Percentiles rank a stretch among this genome's conserved stretches.
Evolutionary conservation across 2,888 invertebrate species (phyloP).

Genomic region (Calameuta pallipes): DNA sequence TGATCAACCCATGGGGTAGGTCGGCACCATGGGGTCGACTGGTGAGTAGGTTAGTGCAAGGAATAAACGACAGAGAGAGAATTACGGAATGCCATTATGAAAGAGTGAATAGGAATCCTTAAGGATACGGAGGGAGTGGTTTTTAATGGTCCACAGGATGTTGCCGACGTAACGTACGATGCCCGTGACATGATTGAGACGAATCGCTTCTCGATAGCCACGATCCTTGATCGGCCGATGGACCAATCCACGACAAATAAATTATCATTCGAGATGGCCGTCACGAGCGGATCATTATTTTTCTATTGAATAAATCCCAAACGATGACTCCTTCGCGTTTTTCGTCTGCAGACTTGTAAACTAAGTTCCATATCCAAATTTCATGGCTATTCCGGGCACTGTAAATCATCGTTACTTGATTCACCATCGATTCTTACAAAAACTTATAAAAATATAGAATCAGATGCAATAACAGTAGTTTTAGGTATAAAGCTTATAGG

Average conservation of each 20-base stretch:
- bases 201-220: slow-evolving; percentile 31
- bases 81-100: background rate
- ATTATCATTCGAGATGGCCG: background rate
- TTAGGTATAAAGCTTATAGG: background rate
- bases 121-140: slow-evolving; percentile 18
- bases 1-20: slow-evolving; percentile 30
- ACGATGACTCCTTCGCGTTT: background rate
- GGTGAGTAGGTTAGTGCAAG: slow-evolving; percentile 3
- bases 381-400: background rate
- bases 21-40: slow-evolving; percentile 32
- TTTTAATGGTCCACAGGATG: slow-evolving; percentile 15
- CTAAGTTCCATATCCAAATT: background rate
- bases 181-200: slow-evolving; percentile 27
- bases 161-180: slow-evolving; percentile 9
- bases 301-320: background rate
- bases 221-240: background rate
- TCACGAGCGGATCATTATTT: background rate
- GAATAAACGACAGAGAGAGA: slow-evolving; percentile 14
- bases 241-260: slow-evolving; percentile 1
- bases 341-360: background rate
- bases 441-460: background rate
- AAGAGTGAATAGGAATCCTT: slow-evolving; percentile 6
- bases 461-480: background rate
- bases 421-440: no score
- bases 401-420: background rate